Percentiles rank a stretch among this genome's conserved stretches.
phyloP scores from a whole-genome alignment of 1,140 invertebrate genomes.

The Bombyx mandarina region DNA sequence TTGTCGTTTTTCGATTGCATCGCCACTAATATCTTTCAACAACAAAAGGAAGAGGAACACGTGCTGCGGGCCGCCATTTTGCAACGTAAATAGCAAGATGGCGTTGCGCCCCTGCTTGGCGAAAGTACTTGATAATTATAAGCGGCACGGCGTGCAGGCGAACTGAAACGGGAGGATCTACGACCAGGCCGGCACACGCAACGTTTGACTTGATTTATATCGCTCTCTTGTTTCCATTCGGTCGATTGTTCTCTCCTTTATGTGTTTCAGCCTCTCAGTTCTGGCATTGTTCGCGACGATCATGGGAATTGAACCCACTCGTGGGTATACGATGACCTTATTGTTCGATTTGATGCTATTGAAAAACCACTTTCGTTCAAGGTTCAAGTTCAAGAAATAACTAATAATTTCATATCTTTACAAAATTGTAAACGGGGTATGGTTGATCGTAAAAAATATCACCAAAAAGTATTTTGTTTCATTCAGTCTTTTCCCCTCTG shows the following conservation, averaged over 20 bases:
- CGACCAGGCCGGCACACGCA: constrained; percentile 55
- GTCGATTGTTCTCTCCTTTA: constrained; percentile 62
- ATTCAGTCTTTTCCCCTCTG: too few relatives aligned
- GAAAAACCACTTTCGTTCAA: constrained; percentile 21
- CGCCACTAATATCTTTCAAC: constrained; percentile 30
- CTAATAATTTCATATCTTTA: too few relatives aligned
- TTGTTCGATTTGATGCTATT: constrained; percentile 27
- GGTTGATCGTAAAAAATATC: too few relatives aligned
- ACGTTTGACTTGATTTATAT: constrained; percentile 67
- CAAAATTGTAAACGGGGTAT: too few relatives aligned
- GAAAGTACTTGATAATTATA: constrained; percentile 68
- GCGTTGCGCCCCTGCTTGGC: constrained; percentile 58
- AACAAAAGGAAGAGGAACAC: constrained; percentile 56
- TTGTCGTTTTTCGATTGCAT: constrained; percentile 15
- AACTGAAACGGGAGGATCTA: constrained; percentile 62
- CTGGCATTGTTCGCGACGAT: constrained; percentile 60
- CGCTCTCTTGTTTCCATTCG: constrained; percentile 60
- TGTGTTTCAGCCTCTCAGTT: constrained; percentile 45
- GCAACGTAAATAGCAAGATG: constrained; percentile 68
- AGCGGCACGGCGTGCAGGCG: constrained; percentile 48
- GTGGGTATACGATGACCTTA: constrained; percentile 40
- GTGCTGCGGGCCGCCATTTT: constrained; percentile 60
- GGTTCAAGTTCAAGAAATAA: constrained; percentile 32
- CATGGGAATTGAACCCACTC: constrained; percentile 46
- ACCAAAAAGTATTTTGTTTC: too few relatives aligned